Conservation (phyloP, 2,113 vertebrate species). For the Aegypius monachus region DNA sequence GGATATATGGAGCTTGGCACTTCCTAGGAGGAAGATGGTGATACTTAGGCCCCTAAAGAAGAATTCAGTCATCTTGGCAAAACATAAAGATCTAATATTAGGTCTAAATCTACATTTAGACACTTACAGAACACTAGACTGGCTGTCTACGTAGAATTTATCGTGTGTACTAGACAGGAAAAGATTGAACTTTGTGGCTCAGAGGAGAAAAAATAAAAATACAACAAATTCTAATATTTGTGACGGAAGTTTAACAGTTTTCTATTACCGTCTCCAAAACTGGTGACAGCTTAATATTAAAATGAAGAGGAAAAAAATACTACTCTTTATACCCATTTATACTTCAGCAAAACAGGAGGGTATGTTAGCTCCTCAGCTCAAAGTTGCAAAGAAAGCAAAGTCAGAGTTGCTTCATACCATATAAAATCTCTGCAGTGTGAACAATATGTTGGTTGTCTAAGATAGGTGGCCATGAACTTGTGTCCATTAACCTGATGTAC, state of each 20-base stretch:
- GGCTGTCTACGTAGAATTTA: not conserved
- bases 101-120: not conserved
- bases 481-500: slow-evolving; percentile 98
- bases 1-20: not conserved
- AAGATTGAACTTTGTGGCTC: not conserved
- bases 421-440: slow-evolving; percentile 98
- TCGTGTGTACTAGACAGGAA: not conserved
- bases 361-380: not conserved
- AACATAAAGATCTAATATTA: not conserved
- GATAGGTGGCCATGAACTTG: slow-evolving; percentile 99
- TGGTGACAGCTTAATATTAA: not conserved
- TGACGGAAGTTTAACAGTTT: not conserved
- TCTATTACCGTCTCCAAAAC: not conserved
- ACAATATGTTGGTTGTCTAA: slow-evolving; percentile 97
- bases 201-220: not conserved
- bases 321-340: not conserved
- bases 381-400: not conserved
- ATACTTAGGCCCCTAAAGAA: not conserved
- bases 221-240: not conserved
- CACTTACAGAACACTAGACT: not conserved
- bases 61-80: not conserved
- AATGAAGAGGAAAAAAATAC: not conserved
- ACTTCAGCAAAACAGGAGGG: not conserved
- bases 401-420: slow-evolving; percentile 76
- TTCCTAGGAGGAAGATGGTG: not conserved